A percentile compares a stretch with the other conserved stretches of the same genome.
Conservation (phyloP, 2,888 invertebrate species). For the Agrochola circellaris region DNA sequence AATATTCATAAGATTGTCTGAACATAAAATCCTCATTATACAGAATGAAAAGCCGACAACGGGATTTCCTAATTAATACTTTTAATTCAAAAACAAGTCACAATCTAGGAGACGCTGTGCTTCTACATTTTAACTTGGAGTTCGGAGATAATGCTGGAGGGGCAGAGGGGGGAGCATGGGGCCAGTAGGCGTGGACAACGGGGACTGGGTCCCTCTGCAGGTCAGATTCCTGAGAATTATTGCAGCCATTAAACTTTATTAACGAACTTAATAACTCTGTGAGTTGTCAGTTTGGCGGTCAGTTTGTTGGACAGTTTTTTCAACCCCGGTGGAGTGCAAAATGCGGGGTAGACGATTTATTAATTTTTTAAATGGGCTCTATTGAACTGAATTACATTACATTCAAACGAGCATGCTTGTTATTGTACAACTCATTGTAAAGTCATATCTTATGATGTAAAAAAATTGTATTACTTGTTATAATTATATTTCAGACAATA, state of each 20-base stretch:
- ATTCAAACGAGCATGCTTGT: not conserved
- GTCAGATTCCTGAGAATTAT: slow-evolving; percentile 31
- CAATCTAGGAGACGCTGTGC: slow-evolving; percentile 16
- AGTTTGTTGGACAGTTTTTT: not conserved
- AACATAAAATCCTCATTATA: slow-evolving; percentile 35
- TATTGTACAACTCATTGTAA: not conserved
- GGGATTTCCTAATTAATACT: slow-evolving; percentile 47
- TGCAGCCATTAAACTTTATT: slow-evolving; percentile 45
- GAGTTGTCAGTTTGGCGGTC: not conserved
- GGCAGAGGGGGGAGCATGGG: not conserved
- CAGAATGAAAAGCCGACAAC: slow-evolving; percentile 35
- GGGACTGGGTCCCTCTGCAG: slow-evolving; percentile 16
- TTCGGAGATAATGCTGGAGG: not conserved
- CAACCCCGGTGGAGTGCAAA: not conserved
- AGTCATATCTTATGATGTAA: no score
- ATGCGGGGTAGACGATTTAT: no score
- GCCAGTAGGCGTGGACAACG: not conserved
- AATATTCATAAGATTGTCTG: slow-evolving; percentile 51
- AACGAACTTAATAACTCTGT: slow-evolving; percentile 20
- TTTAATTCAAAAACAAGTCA: slow-evolving; percentile 53
- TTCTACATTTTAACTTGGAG: slow-evolving; percentile 26
- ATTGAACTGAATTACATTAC: not conserved
- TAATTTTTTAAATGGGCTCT: not conserved
- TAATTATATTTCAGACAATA: no score
- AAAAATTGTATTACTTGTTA: no score